A percentile compares a stretch with the other conserved stretches of the same genome.
phyloP scores from a whole-genome alignment of 2,113 vertebrate species.

The Cisticola juncidis region DNA sequence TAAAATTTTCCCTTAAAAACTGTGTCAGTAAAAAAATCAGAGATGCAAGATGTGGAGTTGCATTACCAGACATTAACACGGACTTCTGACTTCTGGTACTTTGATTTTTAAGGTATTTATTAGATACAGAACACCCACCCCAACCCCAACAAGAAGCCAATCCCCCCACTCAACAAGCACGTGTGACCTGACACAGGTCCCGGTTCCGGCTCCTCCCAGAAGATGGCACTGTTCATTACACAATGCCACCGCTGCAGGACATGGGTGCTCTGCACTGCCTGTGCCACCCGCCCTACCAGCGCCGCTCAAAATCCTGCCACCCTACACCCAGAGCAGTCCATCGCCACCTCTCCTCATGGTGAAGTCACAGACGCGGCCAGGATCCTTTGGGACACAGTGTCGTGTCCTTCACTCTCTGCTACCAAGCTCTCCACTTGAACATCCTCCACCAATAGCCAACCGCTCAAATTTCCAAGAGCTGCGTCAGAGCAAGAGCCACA shows the following conservation, averaged over 20 bases:
- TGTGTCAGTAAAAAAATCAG: not conserved
- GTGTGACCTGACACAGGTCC: not conserved
- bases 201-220: conserved; percentile 25
- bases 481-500: conserved; percentile 32
- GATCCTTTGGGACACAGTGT: not conserved
- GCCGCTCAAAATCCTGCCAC: not conserved
- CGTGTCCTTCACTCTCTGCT: not conserved
- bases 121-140: accelerated
- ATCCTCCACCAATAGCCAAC: not conserved
- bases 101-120: not conserved
- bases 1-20: not conserved
- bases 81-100: not conserved
- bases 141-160: not conserved
- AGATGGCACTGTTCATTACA: conserved; percentile 66
- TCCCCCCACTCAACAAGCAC: accelerated
- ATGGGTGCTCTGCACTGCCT: not conserved
- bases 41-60: not conserved
- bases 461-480: not conserved
- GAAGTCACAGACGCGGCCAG: not conserved
- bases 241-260: not conserved
- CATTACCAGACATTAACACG: not conserved
- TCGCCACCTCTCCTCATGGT: not conserved
- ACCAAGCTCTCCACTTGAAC: not conserved
- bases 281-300: not conserved
- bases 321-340: not conserved